Conservation (phyloP, 2,797 vertebrate genomes). For the Lerista edwardsae region DNA sequence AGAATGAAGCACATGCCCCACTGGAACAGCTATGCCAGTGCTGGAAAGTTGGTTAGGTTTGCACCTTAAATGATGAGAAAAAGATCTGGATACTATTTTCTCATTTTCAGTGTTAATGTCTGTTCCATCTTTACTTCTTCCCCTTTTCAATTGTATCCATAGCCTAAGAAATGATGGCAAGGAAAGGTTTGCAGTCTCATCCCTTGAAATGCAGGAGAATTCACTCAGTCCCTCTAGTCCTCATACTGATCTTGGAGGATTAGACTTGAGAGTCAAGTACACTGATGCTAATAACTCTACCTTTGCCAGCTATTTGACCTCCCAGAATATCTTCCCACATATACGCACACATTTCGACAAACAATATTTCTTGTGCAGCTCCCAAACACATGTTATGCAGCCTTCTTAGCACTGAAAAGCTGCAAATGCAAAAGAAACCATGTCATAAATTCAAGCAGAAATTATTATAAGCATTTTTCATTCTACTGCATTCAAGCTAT, state of each 20-base stretch:
- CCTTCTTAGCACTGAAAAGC: background rate
- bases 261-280: background rate
- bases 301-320: background rate
- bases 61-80: background rate
- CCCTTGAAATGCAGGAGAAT: background rate
- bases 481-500: background rate
- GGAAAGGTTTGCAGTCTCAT: background rate
- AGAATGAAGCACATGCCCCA: too few relatives aligned
- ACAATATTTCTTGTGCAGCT: background rate
- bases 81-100: background rate
- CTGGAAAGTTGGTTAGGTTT: too few relatives aligned
- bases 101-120: background rate
- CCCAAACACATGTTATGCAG: background rate
- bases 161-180: background rate
- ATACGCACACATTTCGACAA: background rate
- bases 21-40: too few relatives aligned
- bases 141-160: background rate
- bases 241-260: background rate
- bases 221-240: background rate
- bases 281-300: background rate
- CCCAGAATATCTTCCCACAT: background rate
- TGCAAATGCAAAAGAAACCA: constrained; percentile 6
- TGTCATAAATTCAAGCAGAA: background rate
- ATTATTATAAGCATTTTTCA: rapidly evolving
- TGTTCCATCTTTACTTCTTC: background rate